Conservation (phyloP, 2,113 vertebrate species). For the Odobenus rosmarus region DNA sequence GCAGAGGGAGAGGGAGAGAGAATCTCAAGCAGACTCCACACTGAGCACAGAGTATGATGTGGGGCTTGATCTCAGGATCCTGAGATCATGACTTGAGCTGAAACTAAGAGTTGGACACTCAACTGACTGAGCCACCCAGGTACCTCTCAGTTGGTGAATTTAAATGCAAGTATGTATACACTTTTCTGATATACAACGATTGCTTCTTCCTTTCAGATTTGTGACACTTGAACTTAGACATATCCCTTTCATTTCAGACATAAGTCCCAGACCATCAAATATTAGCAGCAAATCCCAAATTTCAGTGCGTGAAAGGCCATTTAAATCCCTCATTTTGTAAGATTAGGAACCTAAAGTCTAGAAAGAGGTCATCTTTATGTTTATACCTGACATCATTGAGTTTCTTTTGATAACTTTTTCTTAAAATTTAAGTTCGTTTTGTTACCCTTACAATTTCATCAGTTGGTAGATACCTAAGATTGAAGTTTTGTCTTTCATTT, state of each 20-base stretch:
- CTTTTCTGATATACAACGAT: neutral
- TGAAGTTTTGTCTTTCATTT: neutral
- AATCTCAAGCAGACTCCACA: neutral
- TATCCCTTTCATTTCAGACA: neutral
- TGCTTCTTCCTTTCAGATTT: neutral
- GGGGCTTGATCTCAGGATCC: neutral
- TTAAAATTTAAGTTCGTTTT: neutral
- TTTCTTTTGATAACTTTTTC: neutral
- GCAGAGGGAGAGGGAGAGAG: neutral
- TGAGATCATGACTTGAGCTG: neutral
- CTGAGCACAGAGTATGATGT: neutral
- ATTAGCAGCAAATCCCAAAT: neutral
- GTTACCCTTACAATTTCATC: neutral
- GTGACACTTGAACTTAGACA: neutral
- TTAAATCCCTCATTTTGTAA: neutral
- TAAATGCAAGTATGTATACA: neutral
- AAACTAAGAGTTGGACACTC: neutral
- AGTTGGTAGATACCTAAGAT: neutral
- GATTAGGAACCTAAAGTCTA: neutral
- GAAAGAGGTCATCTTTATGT: neutral
- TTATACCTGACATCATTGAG: neutral
- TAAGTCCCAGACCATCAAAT: neutral
- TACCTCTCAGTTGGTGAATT: neutral
- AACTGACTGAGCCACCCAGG: neutral
- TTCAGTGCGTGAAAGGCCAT: neutral